Base-by-base conservation (phyloP, 2,888 invertebrate species). In the Hirtodrosophila confusa region DNA sequence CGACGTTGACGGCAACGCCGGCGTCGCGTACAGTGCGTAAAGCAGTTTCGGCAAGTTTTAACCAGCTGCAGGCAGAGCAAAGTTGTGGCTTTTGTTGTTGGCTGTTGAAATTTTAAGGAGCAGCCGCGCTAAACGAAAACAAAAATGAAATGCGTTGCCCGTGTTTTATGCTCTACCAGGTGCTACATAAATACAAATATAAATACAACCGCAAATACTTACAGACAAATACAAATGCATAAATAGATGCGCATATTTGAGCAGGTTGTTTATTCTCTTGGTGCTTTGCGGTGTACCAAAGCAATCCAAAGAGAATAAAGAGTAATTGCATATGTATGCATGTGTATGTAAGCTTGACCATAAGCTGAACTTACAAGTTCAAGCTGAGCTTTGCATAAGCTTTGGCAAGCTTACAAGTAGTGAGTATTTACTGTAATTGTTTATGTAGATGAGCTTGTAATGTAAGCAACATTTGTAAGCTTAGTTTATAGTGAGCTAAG, bases 61-160 rank as follows among this genome's bases (percentile, higher is more conserved):
- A 68, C 69, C 69, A 65, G 79, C 64, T 58, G 69, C 77, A 56
- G 57, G 73, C 78, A 33, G 43, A 40, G 56, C 33, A 55, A 63
- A 35, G 23, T 47, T 68, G 12, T 36, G 8, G 11, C 35, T 50
- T 31, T 35, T 55, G 36, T 65, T 57, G 57, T 43, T 75, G 66
- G 7, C 48, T 55, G 56, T 60, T 80, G 68, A 65, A 73, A 77
- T 73, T 77, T 78, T 77, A 77, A 78, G 77, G 80, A 77, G 56
- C 62, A 72, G 51, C 54, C 31, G 31, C 7, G 31, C 23, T 12
- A 35, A 39, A 53, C 29, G 40, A 48, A 61, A 56, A 60, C 54
- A 23, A 40, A 54, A 49, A 67, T 27, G 33, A 49, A 75, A 48
- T 75, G 53, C 44, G 51, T 36, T 64, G 50, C 17, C 12, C 6